A percentile compares a stretch with the other conserved stretches of the same genome.
These are phyloP conservation scores for Candidula unifasciata DNA, from an alignment of 2,888 invertebrate species.

Conservation along the genomic window DNA sequence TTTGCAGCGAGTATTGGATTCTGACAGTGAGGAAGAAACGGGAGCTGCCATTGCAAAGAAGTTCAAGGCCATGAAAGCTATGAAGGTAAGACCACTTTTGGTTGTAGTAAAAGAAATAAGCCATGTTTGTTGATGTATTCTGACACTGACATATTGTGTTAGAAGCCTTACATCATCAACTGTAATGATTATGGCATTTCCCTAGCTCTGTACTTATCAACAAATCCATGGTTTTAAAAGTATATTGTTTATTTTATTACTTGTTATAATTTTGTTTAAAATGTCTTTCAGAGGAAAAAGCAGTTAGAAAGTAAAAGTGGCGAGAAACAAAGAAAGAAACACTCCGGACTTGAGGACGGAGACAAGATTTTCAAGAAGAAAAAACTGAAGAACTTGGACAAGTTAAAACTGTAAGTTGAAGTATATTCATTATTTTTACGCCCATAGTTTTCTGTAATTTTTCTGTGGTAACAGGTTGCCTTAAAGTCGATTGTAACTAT, in stretches of 20 bases:
- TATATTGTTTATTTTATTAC: background rate
- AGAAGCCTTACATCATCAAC: no score
- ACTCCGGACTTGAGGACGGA: constrained; percentile 61
- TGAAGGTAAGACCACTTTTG: constrained; percentile 49
- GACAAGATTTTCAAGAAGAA: constrained; percentile 61
- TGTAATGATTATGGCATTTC: no score
- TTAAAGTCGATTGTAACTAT: no score
- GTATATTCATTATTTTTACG: no score
- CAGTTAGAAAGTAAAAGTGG: constrained; percentile 64
- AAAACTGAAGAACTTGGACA: constrained; percentile 51
- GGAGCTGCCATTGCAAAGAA: constrained; percentile 50
- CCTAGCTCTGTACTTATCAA: background rate
- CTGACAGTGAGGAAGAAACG: constrained; percentile 51
- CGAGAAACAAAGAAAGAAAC: constrained; percentile 67
- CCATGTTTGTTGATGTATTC: no score
- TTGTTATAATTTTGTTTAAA: background rate
- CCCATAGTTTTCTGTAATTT: no score
- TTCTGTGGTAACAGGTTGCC: no score
- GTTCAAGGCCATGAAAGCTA: constrained; percentile 49
- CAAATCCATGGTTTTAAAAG: background rate
- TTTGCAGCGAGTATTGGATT: constrained; percentile 51
- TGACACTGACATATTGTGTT: no score
- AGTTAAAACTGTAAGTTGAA: constrained; percentile 50
- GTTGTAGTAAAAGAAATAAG: no score
- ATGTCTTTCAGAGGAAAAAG: constrained; percentile 63